Base-by-base conservation (phyloP, 1,140 invertebrate genomes). In the Goniozus legneri region DNA sequence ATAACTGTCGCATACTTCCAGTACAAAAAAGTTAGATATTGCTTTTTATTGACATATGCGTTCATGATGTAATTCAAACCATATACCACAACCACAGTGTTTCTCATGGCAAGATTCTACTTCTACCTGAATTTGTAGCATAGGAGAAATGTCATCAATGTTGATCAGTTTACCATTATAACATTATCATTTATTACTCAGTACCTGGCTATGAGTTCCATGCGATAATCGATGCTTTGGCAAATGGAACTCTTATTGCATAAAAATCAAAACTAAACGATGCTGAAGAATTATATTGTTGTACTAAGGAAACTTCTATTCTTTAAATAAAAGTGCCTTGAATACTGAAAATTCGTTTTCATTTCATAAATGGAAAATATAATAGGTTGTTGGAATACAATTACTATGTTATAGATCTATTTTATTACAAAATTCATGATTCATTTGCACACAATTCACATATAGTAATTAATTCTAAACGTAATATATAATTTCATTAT, bases 301-400 rank as follows among this genome's bases (percentile, higher is more conserved):
- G 62, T 67, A 65, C 56, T 20, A 54, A 47, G 35, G 58, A 63
- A 60, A 62, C 51, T 61, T 60, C 56, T 62, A 64, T 69, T 67
- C 56, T 64, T 60, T 20, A 60, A 69, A 69, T 70, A 70, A 67
- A 70, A 64, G 60, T 71, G 63, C 62, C 66, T 73, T 67, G 18
- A 44, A 64, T 66, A 64, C 37, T 41, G 24, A 32, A 8, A 21
- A 34, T 30, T 32, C 13, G 6, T 31, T 38, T 10, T 6, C 2
- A 27, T 3, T 8, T 21, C 36, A 36, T 46, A 48, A 34, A 42
- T 27, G 13, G 35, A 27, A 41, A 37, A 31, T 4, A 39, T 30
- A 3, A 18, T 21, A 27, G 41, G 15, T 8, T 15, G 18, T 27
- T 16, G 40, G 37, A 24, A 20, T 12, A 18, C 3, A 35, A 18